Conservation (phyloP, 2,888 invertebrate species). For the Drosophila siamana region DNA sequence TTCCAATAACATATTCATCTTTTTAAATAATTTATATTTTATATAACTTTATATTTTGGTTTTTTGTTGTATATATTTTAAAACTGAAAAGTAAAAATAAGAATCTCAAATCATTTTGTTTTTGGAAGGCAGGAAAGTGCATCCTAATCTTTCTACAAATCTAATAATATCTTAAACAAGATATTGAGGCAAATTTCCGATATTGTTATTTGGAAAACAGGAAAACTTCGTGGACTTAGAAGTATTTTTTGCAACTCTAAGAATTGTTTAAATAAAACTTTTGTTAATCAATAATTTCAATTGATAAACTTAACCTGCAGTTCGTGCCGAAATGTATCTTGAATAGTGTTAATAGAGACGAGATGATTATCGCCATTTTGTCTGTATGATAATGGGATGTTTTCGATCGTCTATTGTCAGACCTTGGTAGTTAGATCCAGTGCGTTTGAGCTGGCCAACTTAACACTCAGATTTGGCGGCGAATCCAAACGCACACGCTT, state of each 20-base stretch:
- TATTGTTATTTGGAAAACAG: no score
- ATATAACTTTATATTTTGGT: background rate
- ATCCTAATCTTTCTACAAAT: no score
- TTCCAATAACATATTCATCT: no score
- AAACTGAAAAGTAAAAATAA: background rate
- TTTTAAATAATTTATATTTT: background rate
- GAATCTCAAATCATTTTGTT: background rate
- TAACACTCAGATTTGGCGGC: constrained; percentile 41
- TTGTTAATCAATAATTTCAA: background rate
- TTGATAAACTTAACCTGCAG: background rate
- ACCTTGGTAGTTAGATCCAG: constrained; percentile 89
- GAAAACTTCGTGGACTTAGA: no score
- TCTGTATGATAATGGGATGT: background rate
- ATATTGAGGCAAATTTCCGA: no score
- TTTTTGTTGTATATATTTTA: background rate
- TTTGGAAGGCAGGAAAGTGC: no score
- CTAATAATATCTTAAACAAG: no score
- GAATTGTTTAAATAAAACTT: no score
- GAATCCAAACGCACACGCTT: constrained; percentile 67
- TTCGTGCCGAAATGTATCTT: constrained; percentile 25
- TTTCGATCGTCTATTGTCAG: constrained; percentile 76
- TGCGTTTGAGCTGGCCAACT: constrained; percentile 76
- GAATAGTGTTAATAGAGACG: constrained; percentile 42
- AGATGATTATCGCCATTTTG: constrained; percentile 23
- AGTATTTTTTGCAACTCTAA: no score